phyloP scores from a whole-genome alignment of 2,113 vertebrate species.

The Budorcas taxicolor region DNA sequence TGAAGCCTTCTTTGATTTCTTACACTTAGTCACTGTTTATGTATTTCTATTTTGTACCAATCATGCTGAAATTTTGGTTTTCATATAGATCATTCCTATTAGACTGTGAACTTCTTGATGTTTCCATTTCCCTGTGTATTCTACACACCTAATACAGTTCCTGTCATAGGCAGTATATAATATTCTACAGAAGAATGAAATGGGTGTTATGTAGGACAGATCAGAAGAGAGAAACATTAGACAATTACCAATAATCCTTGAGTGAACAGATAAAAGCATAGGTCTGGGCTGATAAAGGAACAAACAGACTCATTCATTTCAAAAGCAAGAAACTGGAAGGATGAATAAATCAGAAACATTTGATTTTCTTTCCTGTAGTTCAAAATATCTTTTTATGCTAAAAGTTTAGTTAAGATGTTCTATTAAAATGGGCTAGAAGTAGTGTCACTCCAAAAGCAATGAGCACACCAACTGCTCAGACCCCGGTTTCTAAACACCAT shows the following conservation, averaged over 20 bases:
- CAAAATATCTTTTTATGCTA: background rate
- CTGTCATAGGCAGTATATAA: background rate
- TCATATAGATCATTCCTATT: background rate
- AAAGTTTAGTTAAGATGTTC: background rate
- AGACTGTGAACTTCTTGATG: background rate
- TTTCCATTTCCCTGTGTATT: background rate
- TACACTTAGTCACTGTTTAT: background rate
- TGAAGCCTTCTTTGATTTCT: background rate
- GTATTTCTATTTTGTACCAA: background rate
- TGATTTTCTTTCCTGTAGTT: background rate
- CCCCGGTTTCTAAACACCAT: background rate
- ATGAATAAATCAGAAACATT: background rate
- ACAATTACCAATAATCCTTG: background rate
- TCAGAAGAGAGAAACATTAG: background rate
- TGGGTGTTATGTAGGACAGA: background rate
- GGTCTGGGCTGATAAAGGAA: background rate
- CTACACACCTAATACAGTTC: background rate
- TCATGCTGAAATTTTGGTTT: background rate
- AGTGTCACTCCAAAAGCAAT: background rate
- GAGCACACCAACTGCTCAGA: background rate
- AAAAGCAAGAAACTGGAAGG: background rate
- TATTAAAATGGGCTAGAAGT: background rate
- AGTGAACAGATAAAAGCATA: background rate
- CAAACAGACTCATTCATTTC: background rate
- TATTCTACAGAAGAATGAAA: background rate